Conservation (phyloP, 2,888 invertebrate genomes). For the Xanthorhoe spadicearia region DNA sequence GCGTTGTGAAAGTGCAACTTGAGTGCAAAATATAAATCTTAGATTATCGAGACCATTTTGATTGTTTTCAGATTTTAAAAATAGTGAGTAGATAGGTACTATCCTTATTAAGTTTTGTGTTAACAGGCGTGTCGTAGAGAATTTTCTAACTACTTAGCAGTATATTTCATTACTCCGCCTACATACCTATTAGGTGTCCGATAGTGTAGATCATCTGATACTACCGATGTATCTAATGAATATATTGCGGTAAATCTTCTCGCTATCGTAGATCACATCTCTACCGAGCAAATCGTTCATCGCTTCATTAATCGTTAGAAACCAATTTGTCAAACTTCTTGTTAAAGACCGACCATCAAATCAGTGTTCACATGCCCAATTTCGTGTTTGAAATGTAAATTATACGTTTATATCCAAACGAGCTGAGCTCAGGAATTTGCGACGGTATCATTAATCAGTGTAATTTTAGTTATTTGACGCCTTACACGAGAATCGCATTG, state of each 20-base stretch:
- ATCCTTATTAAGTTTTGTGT: too few species aligned
- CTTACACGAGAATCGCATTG: constrained; percentile 65
- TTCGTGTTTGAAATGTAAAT: constrained; percentile 33
- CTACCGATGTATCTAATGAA: constrained; percentile 17
- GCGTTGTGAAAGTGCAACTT: constrained; percentile 24
- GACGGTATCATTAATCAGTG: constrained; percentile 40
- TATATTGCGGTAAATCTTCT: constrained; percentile 28
- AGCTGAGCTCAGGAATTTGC: constrained; percentile 49
- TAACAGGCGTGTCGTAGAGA: too few species aligned
- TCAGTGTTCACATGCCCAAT: constrained; percentile 40
- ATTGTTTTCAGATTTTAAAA: not conserved
- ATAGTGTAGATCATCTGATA: not conserved
- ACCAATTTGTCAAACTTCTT: constrained; percentile 44
- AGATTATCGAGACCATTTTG: not conserved
- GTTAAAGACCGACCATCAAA: constrained; percentile 35
- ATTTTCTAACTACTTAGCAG: not conserved
- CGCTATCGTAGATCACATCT: constrained; percentile 20
- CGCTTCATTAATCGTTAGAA: constrained; percentile 26
- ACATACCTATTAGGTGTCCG: not conserved
- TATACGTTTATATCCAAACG: constrained; percentile 32
- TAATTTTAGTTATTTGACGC: constrained; percentile 70
- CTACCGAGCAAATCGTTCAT: constrained; percentile 24
- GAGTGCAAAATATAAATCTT: not conserved
- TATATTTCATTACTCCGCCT: not conserved
- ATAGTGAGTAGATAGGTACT: not conserved